Base-by-base conservation (phyloP, 2,797 vertebrate species). In the Cossypha polioptera region DNA sequence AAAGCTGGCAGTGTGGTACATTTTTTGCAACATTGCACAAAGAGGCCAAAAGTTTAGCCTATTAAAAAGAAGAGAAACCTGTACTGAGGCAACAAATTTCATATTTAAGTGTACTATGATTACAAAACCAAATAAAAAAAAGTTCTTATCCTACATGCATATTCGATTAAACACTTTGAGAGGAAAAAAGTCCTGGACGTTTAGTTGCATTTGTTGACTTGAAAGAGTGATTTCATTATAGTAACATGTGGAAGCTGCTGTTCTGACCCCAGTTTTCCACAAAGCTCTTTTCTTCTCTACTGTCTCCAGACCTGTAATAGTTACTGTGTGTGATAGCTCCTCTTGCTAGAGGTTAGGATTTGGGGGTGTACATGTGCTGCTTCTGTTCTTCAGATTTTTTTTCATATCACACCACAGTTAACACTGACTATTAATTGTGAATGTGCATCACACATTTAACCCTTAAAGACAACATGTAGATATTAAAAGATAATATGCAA, bases 341-440 rank as follows among this genome's bases (percentile, higher is more conserved):
- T 47, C 58, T 61, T 43, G 13, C 19, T 36, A 47, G 31, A 63
- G 7, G 11, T 68, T 73, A 51, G 20, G 25, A 50, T 88, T 61
- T 75, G 8, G 3, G 9, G 2, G 1, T 35, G 7, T 22, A 12
- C 2, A 3, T 26, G 8, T 31, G 19, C 9, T 67, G 5, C 22
- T 73, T 79, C 53, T 74, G 25, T 48, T 61, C 48, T 81, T 77
- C 6, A 10, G 48, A 20, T 2, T 11, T 21, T 55, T 66, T 50
- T 77, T 26, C 28, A 45, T 17, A 33, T 75, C 50, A 63, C 16
- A 40, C 4, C 20, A 36, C 13, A 5, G 7, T 22, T 75, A 53
- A 86, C 26, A 21, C 4, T 62, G 29, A 67, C 57, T 75, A 54
- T 47, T 72, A 65, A 85, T 58, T 66, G 42, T 29, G 7, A 35